These are phyloP conservation scores for Euzophera pinguis DNA, from an alignment of 2,888 invertebrate genomes.

Conservation along the genomic window DNA sequence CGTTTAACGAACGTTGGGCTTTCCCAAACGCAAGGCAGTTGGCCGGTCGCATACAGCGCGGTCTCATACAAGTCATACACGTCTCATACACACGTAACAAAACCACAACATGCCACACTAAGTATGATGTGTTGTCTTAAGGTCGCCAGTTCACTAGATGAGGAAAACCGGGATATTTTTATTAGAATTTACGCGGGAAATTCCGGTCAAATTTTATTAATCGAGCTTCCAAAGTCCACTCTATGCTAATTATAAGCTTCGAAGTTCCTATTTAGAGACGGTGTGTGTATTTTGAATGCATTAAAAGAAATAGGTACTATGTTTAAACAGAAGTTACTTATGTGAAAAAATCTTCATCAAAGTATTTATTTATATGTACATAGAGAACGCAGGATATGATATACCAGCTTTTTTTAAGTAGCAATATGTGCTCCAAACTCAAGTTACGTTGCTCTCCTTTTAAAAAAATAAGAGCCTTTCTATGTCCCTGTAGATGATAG, in stretches of 20 bases:
- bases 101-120: neutral
- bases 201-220: neutral
- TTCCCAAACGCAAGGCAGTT: neutral
- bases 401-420: too few relatives aligned
- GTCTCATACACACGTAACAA: neutral
- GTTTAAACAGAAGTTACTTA: too few relatives aligned
- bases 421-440: neutral
- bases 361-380: too few relatives aligned
- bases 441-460: too few relatives aligned
- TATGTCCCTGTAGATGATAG: too few relatives aligned
- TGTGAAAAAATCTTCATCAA: too few relatives aligned
- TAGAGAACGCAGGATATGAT: too few relatives aligned
- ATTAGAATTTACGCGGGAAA: constrained; percentile 2
- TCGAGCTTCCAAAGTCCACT: neutral
- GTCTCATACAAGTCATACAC: neutral
- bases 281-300: too few relatives aligned
- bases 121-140: neutral
- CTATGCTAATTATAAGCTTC: neutral
- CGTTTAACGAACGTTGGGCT: neutral
- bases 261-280: neutral
- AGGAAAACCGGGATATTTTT: constrained; percentile 1
- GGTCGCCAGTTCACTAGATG: neutral
- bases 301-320: too few relatives aligned
- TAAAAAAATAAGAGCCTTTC: too few relatives aligned
- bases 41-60: neutral